phyloP scores from a whole-genome alignment of 2,888 invertebrate genomes.

The Drosophila quinaria region DNA sequence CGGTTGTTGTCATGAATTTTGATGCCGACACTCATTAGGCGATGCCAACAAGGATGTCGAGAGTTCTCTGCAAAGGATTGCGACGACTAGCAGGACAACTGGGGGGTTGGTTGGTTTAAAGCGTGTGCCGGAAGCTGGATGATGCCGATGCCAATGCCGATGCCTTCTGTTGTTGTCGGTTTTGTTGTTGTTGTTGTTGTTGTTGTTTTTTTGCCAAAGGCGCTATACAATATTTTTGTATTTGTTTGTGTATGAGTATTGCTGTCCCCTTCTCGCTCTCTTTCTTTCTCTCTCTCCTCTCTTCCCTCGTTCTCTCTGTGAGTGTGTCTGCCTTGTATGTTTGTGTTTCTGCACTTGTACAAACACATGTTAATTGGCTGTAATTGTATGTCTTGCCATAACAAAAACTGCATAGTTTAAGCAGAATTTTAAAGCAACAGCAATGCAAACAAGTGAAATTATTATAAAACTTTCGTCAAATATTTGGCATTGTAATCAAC shows the following conservation, averaged over 20 bases:
- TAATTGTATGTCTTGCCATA: conserved; percentile 74
- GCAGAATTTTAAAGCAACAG: conserved; percentile 58
- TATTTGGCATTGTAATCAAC: conserved; percentile 75
- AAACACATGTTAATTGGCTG: conserved; percentile 82
- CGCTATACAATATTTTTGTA: conserved; percentile 75
- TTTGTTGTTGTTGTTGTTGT: conserved; percentile 36
- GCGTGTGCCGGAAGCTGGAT: conserved; percentile 22
- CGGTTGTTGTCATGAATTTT: conserved; percentile 77
- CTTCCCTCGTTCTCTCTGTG: conserved; percentile 7
- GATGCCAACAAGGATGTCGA: conserved; percentile 51
- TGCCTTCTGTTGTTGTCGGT: conserved; percentile 16
- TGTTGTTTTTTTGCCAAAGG: conserved; percentile 54
- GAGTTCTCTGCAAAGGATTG: conserved; percentile 73
- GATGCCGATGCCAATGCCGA: conserved; percentile 24
- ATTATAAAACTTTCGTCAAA: conserved; percentile 68
- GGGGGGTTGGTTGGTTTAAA: neutral
- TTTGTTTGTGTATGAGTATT: conserved; percentile 62
- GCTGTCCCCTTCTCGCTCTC: conserved; percentile 18
- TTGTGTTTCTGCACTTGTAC: conserved; percentile 78
- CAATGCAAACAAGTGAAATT: conserved; percentile 52
- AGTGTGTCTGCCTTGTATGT: conserved; percentile 59
- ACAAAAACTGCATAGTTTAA: conserved; percentile 60
- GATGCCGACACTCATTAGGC: conserved; percentile 79
- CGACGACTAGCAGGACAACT: conserved; percentile 30
- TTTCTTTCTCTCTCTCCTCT: conserved; percentile 2